phyloP scores from a whole-genome alignment of 1,140 invertebrate genomes.

The Diorhabda carinulata region DNA sequence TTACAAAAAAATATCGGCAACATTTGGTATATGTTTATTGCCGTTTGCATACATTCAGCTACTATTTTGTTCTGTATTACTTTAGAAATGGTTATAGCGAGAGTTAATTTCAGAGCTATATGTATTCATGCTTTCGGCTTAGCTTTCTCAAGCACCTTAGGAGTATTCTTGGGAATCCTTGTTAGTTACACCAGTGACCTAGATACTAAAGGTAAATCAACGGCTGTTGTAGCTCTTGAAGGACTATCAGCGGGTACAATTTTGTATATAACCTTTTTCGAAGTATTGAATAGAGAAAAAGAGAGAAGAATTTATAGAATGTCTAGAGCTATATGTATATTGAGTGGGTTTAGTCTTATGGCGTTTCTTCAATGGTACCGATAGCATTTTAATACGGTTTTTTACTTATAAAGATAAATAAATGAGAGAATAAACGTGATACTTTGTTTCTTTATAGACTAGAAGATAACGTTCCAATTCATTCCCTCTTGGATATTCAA shows the following conservation, averaged over 20 bases:
- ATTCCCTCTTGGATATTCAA: too few species aligned
- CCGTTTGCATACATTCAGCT: constrained; percentile 71
- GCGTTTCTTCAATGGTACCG: constrained; percentile 35
- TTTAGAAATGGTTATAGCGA: constrained; percentile 63
- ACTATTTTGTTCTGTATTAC: constrained; percentile 70
- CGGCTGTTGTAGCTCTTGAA: constrained; percentile 41
- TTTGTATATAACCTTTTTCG: constrained; percentile 47
- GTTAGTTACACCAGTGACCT: constrained; percentile 37
- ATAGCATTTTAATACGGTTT: neutral
- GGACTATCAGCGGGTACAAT: constrained; percentile 47
- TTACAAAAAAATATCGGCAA: constrained; percentile 59
- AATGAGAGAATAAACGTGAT: too few species aligned
- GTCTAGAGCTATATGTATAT: constrained; percentile 38
- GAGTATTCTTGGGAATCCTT: constrained; percentile 60
- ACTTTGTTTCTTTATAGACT: too few species aligned
- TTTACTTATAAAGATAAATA: too few species aligned
- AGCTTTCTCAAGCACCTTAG: constrained; percentile 67
- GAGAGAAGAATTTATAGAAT: constrained; percentile 40
- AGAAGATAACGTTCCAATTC: too few species aligned
- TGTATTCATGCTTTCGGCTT: constrained; percentile 58
- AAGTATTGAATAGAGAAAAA: constrained; percentile 46
- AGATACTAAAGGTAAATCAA: constrained; percentile 40
- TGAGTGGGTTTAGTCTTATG: constrained; percentile 45
- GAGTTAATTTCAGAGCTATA: constrained; percentile 55
- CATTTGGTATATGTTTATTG: constrained; percentile 66